These are phyloP conservation scores for Panthera uncia DNA, from an alignment of 2,113 vertebrate genomes.

Conservation along the genomic window DNA sequence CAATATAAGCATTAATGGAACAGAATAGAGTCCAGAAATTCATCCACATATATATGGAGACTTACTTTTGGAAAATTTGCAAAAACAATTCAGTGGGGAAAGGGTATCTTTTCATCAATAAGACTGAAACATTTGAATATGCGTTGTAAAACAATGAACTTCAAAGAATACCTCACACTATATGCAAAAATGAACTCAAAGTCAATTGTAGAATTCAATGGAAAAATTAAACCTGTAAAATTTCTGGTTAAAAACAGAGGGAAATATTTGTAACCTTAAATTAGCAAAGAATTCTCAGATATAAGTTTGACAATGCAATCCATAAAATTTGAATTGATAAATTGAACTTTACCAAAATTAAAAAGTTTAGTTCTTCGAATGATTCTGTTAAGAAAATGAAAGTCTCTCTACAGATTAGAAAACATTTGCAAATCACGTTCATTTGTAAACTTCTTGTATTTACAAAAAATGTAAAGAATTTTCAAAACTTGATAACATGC, in stretches of 20 bases:
- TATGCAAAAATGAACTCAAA: not conserved
- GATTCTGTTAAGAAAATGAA: not conserved
- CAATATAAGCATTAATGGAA: not conserved
- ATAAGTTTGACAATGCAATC: not conserved
- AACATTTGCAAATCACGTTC: not conserved
- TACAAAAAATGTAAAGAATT: not conserved
- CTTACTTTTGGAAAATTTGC: not conserved
- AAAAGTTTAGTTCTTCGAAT: not conserved
- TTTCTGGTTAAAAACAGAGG: not conserved
- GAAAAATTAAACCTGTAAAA: not conserved
- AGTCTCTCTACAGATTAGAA: not conserved
- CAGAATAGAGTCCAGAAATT: not conserved
- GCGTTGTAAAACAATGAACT: not conserved
- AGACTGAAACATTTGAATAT: not conserved
- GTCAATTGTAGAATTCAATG: not conserved
- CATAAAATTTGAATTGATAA: not conserved
- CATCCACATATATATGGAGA: not conserved
- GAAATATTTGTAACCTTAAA: not conserved
- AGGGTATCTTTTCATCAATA: not conserved
- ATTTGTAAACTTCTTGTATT: not conserved
- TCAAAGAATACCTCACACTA: not conserved
- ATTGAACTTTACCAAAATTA: not conserved
- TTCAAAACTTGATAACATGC: not conserved
- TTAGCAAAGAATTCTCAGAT: not conserved
- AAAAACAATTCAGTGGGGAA: not conserved